phyloP scores from a whole-genome alignment of 2,888 invertebrate species.

The Hermodice carunculata region DNA sequence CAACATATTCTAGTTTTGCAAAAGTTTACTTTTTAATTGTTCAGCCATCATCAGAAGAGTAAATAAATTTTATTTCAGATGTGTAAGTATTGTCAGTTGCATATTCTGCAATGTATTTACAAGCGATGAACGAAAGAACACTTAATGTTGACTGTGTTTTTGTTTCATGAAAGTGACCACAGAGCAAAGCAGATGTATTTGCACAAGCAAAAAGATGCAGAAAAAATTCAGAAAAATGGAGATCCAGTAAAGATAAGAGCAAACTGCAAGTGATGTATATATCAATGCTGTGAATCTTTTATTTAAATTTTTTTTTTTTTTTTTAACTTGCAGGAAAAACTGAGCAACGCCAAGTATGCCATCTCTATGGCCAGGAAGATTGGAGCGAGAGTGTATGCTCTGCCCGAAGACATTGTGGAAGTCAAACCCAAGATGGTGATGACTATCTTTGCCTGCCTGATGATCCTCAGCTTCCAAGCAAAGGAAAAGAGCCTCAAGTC shows the following conservation, averaged over 20 bases:
- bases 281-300: constrained; percentile 9
- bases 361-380: constrained; percentile 98
- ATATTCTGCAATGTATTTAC: no score
- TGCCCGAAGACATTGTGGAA: constrained; percentile 98
- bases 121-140: no score
- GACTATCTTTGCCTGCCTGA: constrained; percentile 99
- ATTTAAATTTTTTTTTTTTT: neutral
- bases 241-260: no score
- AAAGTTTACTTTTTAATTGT: neutral
- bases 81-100: no score
- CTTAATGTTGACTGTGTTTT: no score
- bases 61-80: no score
- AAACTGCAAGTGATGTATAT: neutral
- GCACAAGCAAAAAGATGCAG: no score
- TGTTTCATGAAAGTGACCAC: no score
- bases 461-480: constrained; percentile 84
- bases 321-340: constrained; percentile 80
- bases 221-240: no score
- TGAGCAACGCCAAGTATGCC: constrained; percentile 99
- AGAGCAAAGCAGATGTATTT: no score
- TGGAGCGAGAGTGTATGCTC: constrained; percentile 97
- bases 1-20: neutral
- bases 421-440: constrained; percentile 99
- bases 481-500: no score
- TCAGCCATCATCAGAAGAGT: no score